Conservation (phyloP, 2,888 invertebrate species). For the Cenopis cana region DNA sequence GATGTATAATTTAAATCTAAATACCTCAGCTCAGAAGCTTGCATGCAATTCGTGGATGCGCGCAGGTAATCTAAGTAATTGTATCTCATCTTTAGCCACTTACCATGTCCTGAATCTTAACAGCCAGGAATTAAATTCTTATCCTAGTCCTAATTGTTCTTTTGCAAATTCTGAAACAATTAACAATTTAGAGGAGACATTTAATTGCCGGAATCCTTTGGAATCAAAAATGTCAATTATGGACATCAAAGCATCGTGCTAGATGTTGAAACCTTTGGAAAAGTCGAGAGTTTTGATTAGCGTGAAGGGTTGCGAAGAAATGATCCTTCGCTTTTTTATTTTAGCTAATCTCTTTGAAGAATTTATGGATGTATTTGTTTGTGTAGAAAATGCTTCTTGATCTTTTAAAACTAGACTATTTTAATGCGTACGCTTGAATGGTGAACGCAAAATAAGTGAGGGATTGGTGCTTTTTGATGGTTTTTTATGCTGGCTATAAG, state of each 20-base stretch:
- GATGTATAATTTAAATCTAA: too few species aligned
- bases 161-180: background rate
- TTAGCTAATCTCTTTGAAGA: conserved; percentile 3
- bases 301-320: background rate
- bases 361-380: background rate
- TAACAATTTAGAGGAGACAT: background rate
- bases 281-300: conserved; percentile 18
- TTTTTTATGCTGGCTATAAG: too few species aligned
- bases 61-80: too few species aligned
- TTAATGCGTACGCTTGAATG: background rate
- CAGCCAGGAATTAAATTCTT: conserved; percentile 5
- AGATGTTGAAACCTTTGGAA: conserved; percentile 4
- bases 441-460: background rate
- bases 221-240: conserved; percentile 25
- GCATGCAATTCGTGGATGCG: too few species aligned
- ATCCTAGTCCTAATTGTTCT: conserved; percentile 23
- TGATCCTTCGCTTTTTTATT: background rate
- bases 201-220: conserved; percentile 30
- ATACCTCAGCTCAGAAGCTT: too few species aligned
- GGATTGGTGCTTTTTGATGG: too few species aligned
- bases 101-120: background rate
- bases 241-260: conserved; percentile 20
- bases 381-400: background rate
- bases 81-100: background rate
- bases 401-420: background rate